Evolutionary conservation across 2,888 invertebrate species (phyloP), one percentile per base, ranked within the genome.

Genomic region (Cyaniris semiargus): DNA sequence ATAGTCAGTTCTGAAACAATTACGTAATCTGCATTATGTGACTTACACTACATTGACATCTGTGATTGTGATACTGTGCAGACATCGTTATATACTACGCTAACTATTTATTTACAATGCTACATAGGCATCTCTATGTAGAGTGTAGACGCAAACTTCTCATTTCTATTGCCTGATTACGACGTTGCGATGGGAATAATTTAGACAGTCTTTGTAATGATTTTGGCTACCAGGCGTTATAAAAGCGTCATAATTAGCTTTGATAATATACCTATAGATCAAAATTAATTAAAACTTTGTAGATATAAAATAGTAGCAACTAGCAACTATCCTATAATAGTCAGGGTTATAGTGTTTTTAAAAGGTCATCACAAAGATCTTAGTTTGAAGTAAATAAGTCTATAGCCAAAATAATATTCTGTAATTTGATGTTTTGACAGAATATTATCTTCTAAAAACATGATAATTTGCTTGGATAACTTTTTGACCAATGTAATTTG

Each of bases 1-100:
- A 78, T 31, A 78, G 81, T 76, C 83, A 84, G 82, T 81, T 82
- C 83, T 82, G 77, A 85, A 85, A 84, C 81, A 81, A 81, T 83
- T 80, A 78, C 76, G 77, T 78, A 79, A 81, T 70, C 74, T n/a
- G n/a, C n/a, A 76, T 72, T 76, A 79, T 34, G 66, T 21, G 60
- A 66, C 72, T 77, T 56, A 75, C 53, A 66, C 66, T 60, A 60
- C 18, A 66, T 44, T 66, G 76, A 70, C 53, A 15, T 44, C 21
- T 70, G 31, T 18, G 38, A 72, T 72, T 72, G 44, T 66, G 66
- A 66, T 66, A 66, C 27, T 66, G 13, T 23, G 66, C 66, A 66
- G 66, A 66, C 31, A 66, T 66, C 27, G 27, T 15, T 66, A 31
- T 66, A 31, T 5, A 27, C 21, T 10, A 31, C 10, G 7, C 21